phyloP scores from a whole-genome alignment of 2,113 vertebrate species.

The Tragelaphus scriptus region DNA sequence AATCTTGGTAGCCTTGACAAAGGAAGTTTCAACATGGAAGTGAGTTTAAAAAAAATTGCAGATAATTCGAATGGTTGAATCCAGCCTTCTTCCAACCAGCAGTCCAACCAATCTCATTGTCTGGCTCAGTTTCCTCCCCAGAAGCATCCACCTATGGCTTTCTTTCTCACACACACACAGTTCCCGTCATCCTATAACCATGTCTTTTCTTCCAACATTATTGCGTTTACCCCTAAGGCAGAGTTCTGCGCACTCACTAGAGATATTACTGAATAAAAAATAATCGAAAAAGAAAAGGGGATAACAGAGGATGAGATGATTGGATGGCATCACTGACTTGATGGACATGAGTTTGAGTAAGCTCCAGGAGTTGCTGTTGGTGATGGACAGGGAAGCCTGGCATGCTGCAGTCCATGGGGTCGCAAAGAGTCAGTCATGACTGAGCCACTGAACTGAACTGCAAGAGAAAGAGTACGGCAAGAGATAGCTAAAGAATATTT shows the following conservation, averaged over 20 bases:
- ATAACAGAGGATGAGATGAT: not conserved
- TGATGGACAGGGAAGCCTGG: not conserved
- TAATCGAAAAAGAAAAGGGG: not conserved
- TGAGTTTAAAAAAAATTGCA: not conserved
- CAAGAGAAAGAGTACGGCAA: not conserved
- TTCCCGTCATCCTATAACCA: not conserved
- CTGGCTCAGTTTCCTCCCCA: not conserved
- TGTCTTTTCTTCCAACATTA: not conserved
- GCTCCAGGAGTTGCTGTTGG: not conserved
- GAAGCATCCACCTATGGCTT: not conserved
- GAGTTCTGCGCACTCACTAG: not conserved
- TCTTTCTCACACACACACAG: not conserved
- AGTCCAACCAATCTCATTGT: not conserved
- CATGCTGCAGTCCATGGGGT: not conserved
- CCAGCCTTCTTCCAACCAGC: not conserved
- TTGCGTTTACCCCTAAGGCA: not conserved
- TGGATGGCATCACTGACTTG: not conserved
- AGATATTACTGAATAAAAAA: not conserved
- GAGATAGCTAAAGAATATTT: not conserved
- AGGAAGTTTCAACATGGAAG: not conserved
- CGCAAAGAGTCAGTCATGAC: not conserved
- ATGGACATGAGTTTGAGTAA: not conserved
- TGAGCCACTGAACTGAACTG: not conserved
- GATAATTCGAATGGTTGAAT: not conserved
- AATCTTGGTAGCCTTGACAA: not conserved